phyloP scores from a whole-genome alignment of 2,797 vertebrate species.

The Morelia viridis region DNA sequence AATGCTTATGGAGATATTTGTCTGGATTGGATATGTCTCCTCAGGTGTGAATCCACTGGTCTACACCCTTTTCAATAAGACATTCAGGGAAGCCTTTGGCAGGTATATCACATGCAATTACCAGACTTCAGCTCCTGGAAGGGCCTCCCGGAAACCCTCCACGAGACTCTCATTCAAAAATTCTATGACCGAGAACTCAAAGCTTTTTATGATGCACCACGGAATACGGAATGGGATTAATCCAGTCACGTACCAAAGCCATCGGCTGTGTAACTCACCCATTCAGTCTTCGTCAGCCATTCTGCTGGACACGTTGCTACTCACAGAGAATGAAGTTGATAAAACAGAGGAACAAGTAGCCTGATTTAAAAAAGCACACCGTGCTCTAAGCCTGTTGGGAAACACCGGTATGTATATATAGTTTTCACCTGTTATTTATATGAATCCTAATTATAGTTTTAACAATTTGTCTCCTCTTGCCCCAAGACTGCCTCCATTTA shows the following conservation, averaged over 20 bases:
- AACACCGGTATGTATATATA: slow-evolving; percentile 48
- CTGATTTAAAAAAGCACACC: not conserved
- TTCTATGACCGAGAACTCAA: slow-evolving; percentile 88
- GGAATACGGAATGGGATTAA: slow-evolving; percentile 89
- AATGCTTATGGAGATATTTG: slow-evolving; percentile 92
- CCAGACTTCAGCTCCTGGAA: slow-evolving; percentile 63
- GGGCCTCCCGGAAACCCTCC: slow-evolving; percentile 71
- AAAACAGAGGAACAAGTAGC: slow-evolving; percentile 87
- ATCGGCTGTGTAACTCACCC: slow-evolving; percentile 76
- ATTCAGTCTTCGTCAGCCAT: slow-evolving; percentile 78
- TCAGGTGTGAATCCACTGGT: slow-evolving; percentile 97
- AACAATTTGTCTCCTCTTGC: slow-evolving; percentile 46
- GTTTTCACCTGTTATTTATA: slow-evolving; percentile 64
- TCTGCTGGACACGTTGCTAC: slow-evolving; percentile 82
- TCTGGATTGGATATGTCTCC: slow-evolving; percentile 96
- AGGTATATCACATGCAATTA: slow-evolving; percentile 95
- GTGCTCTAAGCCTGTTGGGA: not conserved
- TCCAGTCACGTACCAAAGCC: slow-evolving; percentile 84
- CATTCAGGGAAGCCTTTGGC: slow-evolving; percentile 91
- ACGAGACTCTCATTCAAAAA: slow-evolving; percentile 83
- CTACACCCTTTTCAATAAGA: slow-evolving; percentile 97
- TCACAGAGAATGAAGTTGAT: slow-evolving; percentile 82
- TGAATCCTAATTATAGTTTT: slow-evolving; percentile 49
- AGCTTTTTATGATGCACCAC: slow-evolving; percentile 86
- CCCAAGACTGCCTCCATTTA: slow-evolving; percentile 34